phyloP scores from a whole-genome alignment of 1,140 invertebrate species.

The Linepithema humile region DNA sequence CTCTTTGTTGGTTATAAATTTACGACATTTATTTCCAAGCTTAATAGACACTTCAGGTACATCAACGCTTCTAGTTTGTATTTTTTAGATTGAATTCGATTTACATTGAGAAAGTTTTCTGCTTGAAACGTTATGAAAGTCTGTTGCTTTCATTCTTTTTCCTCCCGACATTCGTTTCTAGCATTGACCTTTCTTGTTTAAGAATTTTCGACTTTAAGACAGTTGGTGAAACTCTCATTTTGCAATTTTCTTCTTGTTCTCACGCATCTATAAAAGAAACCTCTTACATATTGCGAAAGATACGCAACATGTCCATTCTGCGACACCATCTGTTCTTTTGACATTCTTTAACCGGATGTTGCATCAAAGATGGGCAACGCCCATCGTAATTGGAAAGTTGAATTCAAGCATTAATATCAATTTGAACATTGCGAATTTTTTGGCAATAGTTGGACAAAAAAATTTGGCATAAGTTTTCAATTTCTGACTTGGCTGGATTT shows the following conservation, averaged over 20 bases:
- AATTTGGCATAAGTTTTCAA: neutral
- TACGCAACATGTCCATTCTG: neutral
- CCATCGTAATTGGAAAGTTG: neutral
- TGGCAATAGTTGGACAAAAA: neutral
- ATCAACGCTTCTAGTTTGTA: constrained; percentile 41
- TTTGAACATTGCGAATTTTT: neutral
- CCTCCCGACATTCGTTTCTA: neutral
- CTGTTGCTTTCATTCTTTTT: constrained; percentile 55
- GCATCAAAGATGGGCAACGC: neutral
- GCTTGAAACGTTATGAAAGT: constrained; percentile 60
- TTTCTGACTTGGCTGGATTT: neutral
- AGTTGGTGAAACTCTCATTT: constrained; percentile 52
- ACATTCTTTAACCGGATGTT: neutral
- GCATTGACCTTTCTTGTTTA: constrained; percentile 39
- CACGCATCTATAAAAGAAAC: constrained; percentile 17
- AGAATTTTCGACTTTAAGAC: constrained; percentile 51
- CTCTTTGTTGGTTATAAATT: constrained; percentile 21
- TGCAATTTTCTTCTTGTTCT: constrained; percentile 13
- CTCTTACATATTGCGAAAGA: constrained; percentile 19
- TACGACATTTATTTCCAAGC: neutral
- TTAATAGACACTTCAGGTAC: neutral
- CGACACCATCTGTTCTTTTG: neutral
- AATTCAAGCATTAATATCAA: neutral
- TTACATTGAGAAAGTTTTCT: constrained; percentile 49
- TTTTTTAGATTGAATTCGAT: constrained; percentile 28